Conservation (phyloP, 2,797 vertebrate genomes). For the Sebastes reedi region DNA sequence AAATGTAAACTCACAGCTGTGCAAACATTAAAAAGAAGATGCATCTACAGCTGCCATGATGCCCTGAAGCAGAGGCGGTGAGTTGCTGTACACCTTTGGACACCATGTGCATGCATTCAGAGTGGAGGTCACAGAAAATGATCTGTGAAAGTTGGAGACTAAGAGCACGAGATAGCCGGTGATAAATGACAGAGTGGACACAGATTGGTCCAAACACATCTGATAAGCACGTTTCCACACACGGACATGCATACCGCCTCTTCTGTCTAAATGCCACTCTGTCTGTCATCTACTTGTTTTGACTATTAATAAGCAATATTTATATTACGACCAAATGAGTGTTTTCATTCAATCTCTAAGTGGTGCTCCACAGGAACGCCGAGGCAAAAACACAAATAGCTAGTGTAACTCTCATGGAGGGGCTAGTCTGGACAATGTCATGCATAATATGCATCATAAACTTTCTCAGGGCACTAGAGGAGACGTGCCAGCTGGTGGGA, state of each 20-base stretch:
- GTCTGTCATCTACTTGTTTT: slow-evolving; percentile 21
- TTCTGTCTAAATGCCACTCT: slow-evolving; percentile 18
- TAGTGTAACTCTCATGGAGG: slow-evolving; percentile 30
- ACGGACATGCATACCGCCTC: not conserved
- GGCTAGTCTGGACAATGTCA: slow-evolving; percentile 52
- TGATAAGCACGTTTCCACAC: slow-evolving; percentile 15
- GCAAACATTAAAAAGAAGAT: slow-evolving; percentile 52
- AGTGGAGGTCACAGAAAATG: slow-evolving; percentile 29
- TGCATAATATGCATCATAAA: slow-evolving; percentile 60
- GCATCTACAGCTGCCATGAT: slow-evolving; percentile 26
- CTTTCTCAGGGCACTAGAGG: slow-evolving; percentile 47
- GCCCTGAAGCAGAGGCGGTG: not conserved
- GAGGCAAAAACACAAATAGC: slow-evolving; percentile 42
- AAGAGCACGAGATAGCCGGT: not conserved
- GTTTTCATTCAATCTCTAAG: slow-evolving; percentile 25
- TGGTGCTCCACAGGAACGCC: slow-evolving; percentile 6
- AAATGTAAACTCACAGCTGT: slow-evolving; percentile 53
- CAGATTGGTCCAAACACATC: slow-evolving; percentile 25
- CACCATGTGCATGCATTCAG: not conserved
- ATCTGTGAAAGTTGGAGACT: slow-evolving; percentile 11
- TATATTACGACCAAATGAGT: slow-evolving; percentile 19
- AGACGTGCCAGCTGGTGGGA: slow-evolving; percentile 41
- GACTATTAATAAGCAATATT: slow-evolving; percentile 18
- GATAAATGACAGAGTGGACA: slow-evolving; percentile 28
- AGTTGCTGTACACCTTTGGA: not conserved